A percentile compares a stretch with the other conserved stretches of the same genome.
phyloP scores from a whole-genome alignment of 2,888 invertebrate genomes.

The Sclerodermus sp. region DNA sequence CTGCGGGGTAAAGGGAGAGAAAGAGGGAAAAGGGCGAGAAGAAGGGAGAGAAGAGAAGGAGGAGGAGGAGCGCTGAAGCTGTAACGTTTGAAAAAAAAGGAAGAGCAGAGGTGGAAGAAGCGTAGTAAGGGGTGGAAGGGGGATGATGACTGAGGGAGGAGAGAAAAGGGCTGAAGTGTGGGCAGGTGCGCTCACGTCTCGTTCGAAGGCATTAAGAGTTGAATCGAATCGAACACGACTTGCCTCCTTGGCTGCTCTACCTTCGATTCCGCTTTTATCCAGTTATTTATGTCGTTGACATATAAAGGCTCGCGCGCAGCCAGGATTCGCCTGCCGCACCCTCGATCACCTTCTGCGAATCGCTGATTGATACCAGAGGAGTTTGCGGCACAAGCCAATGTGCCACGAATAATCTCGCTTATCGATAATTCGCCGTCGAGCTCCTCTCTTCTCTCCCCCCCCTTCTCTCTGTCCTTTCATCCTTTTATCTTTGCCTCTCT shows the following conservation, averaged over 20 bases:
- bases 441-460: background rate
- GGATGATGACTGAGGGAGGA: conserved; percentile 1
- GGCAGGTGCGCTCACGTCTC: conserved; percentile 26
- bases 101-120: conserved; percentile 9
- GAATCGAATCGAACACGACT: conserved; percentile 35
- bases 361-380: background rate
- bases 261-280: conserved; percentile 37
- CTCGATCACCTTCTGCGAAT: background rate
- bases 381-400: too few species aligned
- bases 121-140: conserved; percentile 13
- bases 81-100: conserved; percentile 14
- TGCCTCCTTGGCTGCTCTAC: conserved; percentile 11
- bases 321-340: background rate
- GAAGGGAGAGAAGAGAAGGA: conserved; percentile 12
- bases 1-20: conserved; percentile 4
- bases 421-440: conserved; percentile 1
- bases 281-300: conserved; percentile 44
- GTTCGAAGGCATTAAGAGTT: conserved; percentile 45
- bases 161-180: conserved; percentile 8
- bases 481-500: too few species aligned
- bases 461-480: too few species aligned
- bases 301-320: conserved; percentile 19
- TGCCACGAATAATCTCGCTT: too few species aligned
- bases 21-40: conserved; percentile 6
- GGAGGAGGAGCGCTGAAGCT: conserved; percentile 16